A percentile compares a stretch with the other conserved stretches of the same genome.
These are phyloP conservation scores for Perodicticus potto DNA, from an alignment of 2,797 vertebrate genomes.

Conservation along the genomic window DNA sequence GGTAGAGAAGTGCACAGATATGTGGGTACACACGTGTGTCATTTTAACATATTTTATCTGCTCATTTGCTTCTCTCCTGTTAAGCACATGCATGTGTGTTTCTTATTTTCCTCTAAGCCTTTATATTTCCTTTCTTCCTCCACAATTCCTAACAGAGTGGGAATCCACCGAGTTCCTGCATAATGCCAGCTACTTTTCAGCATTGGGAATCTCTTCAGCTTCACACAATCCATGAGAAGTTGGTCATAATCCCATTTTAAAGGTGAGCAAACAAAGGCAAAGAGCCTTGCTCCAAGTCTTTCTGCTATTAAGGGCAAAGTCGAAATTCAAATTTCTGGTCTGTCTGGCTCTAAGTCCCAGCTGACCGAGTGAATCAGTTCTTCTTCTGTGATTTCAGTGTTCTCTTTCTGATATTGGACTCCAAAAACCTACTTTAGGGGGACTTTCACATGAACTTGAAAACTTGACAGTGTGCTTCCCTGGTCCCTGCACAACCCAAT, in stretches of 20 bases:
- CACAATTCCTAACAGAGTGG: background rate
- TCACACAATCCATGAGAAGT: background rate
- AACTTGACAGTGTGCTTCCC: background rate
- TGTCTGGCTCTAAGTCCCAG: background rate
- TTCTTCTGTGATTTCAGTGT: too few species aligned
- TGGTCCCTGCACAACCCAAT: background rate
- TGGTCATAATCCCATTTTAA: background rate
- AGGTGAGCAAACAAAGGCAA: background rate
- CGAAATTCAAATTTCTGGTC: background rate
- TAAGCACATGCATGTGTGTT: background rate
- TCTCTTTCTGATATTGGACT: background rate
- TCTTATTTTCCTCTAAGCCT: background rate
- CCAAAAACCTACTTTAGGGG: background rate
- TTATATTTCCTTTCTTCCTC: background rate
- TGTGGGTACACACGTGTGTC: fast-evolving
- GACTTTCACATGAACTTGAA: background rate
- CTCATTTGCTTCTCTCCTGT: background rate
- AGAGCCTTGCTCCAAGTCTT: too few species aligned
- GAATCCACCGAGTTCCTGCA: background rate
- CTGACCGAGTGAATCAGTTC: background rate
- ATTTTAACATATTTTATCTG: background rate
- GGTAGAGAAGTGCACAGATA: background rate
- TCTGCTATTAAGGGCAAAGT: background rate
- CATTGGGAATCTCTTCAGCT: background rate
- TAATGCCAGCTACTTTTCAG: background rate